Conservation (phyloP, 2,888 invertebrate species). For the Argyra leucocephala region DNA sequence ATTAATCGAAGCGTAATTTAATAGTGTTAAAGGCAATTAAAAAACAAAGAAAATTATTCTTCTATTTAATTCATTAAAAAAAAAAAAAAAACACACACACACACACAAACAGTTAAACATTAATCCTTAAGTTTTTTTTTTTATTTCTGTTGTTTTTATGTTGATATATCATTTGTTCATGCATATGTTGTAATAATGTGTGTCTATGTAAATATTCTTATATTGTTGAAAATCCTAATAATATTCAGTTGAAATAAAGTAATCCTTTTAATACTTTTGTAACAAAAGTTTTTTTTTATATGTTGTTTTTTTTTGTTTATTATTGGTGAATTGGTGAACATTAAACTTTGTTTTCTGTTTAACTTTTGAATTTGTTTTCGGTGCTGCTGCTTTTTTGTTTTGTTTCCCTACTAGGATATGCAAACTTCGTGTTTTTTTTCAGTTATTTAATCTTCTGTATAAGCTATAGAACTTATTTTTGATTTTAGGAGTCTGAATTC, state of each 20-base stretch:
- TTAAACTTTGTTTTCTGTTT: neutral
- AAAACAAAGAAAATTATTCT: neutral
- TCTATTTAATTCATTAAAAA: no score
- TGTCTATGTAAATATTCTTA: neutral
- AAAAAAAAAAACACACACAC: no score
- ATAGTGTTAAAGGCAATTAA: neutral
- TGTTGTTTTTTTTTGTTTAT: neutral
- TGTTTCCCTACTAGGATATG: neutral
- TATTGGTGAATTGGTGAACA: conserved; percentile 6
- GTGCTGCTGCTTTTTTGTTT: neutral
- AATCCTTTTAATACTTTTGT: neutral
- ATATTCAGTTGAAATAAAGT: conserved; percentile 1
- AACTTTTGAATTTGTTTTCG: neutral
- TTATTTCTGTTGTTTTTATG: neutral
- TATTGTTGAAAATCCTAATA: conserved; percentile 1
- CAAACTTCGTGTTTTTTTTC: neutral
- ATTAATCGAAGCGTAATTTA: neutral
- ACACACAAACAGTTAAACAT: neutral
- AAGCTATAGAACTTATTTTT: neutral
- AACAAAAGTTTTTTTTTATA: neutral
- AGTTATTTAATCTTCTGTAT: neutral
- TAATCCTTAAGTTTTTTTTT: neutral
- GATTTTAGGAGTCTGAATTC: neutral
- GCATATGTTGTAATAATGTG: neutral
- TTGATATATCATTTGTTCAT: no score